Evolutionary conservation across 2,797 vertebrate species (phyloP), one percentile per base, ranked within the genome.

Genomic region (Erethizon dorsatum): DNA sequence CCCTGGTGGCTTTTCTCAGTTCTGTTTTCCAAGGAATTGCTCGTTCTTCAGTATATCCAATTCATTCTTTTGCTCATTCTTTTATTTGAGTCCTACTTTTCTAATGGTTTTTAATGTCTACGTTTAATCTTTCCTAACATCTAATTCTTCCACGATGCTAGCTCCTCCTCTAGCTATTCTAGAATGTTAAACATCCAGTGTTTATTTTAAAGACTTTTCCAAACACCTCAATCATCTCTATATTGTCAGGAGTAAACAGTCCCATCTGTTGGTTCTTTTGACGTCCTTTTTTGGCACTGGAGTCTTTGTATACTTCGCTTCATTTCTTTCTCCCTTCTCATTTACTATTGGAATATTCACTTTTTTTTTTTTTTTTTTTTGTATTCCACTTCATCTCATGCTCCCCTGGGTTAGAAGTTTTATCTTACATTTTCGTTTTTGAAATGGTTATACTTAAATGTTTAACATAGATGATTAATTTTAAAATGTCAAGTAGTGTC

Each of bases 131-230:
- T 96, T 93, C 71, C 69, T 88, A 96, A 92, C 83, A 83, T 94
- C 85, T 97, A 96, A 97, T 97, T 96, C 96, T 90, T 95, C 97
- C 97, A 96, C 59, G 80, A 96, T 96, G 91, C 94, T 97, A 63
- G 54, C 71, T 77, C 84, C 59, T 97, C 87, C 83, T 95, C 91
- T 80, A 93, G 92, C 88, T 89, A 86, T 93, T 94, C 50, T 59
- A 95, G 97, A 95, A 96, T 96, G 94, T 95, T 95, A 96, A 97
- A 91, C 95, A 97, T 93, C 71, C 91, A 94, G 52, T 94, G 96
- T 97, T 98, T 97, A 97, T 96, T 96, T 95, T 96, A 94, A 96
- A 96, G 59, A 97, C 95, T 97, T 96, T 94, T 82, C 94, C 96
- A 97, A 97, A 98, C 95, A 88, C 95, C 92, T 95, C 90, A 94